These are phyloP conservation scores for Formica selysi DNA, from an alignment of 1,140 invertebrate genomes.

Conservation along the genomic window DNA sequence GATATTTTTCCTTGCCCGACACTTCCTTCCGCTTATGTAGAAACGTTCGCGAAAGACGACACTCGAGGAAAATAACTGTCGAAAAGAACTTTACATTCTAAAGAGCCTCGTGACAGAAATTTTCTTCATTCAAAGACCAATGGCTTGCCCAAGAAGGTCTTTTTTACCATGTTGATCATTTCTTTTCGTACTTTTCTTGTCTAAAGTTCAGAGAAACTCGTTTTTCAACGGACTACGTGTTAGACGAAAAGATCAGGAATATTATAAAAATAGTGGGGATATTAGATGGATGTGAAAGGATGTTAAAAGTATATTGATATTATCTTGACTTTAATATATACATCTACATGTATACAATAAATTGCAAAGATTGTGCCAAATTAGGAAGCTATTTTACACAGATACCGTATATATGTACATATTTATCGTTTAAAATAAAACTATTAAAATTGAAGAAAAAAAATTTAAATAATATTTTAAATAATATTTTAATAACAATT, in stretches of 20 bases:
- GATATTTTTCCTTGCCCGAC: constrained; percentile 31
- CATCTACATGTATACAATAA: background rate
- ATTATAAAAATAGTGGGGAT: constrained; percentile 1
- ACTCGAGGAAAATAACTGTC: constrained; percentile 51
- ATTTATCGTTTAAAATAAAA: background rate
- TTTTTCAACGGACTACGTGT: constrained; percentile 19
- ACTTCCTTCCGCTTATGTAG: constrained; percentile 47
- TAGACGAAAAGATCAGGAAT: background rate
- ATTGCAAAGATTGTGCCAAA: background rate
- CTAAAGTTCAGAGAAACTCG: constrained; percentile 47
- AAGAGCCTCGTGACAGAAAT: constrained; percentile 58
- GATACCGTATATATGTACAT: background rate
- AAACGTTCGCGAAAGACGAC: constrained; percentile 53
- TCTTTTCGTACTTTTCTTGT: constrained; percentile 55
- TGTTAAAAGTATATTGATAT: background rate
- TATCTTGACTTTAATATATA: background rate
- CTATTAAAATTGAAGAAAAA: background rate
- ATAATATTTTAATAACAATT: background rate
- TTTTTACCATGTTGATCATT: constrained; percentile 61
- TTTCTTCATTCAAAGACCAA: constrained; percentile 54
- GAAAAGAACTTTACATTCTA: constrained; percentile 36
- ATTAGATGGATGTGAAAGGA: background rate
- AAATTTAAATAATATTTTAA: background rate
- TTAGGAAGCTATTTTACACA: background rate
- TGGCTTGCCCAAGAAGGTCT: constrained; percentile 47